Evolutionary conservation across 2,113 vertebrate genomes (phyloP), one percentile per base, ranked within the genome.

Genomic region (Mugil cephalus): DNA sequence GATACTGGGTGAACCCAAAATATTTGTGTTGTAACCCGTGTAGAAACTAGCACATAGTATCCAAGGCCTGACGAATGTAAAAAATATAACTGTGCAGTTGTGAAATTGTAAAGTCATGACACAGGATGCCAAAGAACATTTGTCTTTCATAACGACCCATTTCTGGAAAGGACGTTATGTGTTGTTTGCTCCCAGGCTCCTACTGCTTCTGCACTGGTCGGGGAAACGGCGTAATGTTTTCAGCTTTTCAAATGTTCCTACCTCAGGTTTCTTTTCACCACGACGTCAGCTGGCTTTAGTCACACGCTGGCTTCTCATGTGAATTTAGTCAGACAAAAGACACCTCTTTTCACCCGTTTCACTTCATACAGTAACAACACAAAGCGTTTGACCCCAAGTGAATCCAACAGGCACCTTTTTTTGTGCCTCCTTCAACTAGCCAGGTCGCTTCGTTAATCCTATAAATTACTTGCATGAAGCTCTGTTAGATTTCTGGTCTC

Each of bases 261-360:
- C 19, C 30, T 53, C 56, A 3, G 21, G 43, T 50, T 50, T 50
- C 4, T 15, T 58, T 39, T 34, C 42, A 50, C 43, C 43, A 77
- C 47, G 9, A 0, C 4, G 11, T 50, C 43, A 56, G 36, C 21
- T 56, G 51, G 63, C 38, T 18, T 63, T 17, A 24, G 6, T 13
- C 56, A n/a, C 21, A 51, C 24, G 24, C 24, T 30, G 24, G 24
- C 24, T 30, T 3, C 11, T 17, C 39, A 17, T 52, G 42, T 64
- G 54, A 58, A 59, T 52, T 46, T 30, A 30, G 24, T 30, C 50
- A 73, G 43, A 39, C 14, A 56, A 18, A 56, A 36, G 55, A 64
- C 15, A 15, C 13, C 34, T 34, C 60, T 18, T 10, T n/a, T 12
- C 9, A 6, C 9, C 38, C 19, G 7, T 66, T 14, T 34, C 34